A percentile compares a stretch with the other conserved stretches of the same genome.
phyloP scores from a whole-genome alignment of 2,797 vertebrate genomes.

The Rhyacichthys aspro region DNA sequence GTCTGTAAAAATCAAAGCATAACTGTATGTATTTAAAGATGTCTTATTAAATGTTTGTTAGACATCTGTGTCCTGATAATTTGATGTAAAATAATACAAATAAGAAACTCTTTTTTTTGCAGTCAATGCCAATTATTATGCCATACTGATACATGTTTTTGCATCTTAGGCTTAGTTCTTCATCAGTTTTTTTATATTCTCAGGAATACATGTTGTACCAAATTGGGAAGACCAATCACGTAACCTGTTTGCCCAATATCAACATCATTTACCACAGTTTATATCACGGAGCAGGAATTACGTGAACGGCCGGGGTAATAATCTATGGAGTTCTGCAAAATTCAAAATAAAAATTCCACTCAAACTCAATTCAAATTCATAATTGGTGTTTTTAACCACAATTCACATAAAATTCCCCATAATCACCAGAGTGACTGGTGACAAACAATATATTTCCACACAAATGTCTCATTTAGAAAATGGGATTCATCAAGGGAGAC shows the following conservation, averaged over 20 bases:
- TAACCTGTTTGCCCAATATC: too few species aligned
- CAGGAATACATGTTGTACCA: too few species aligned
- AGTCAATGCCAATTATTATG: too few species aligned
- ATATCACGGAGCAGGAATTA: too few species aligned
- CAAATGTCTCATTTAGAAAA: slow-evolving; percentile 76
- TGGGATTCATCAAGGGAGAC: slow-evolving; percentile 63
- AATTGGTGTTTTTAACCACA: slow-evolving; percentile 6
- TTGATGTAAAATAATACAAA: too few species aligned
- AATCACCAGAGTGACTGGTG: slow-evolving; percentile 49
- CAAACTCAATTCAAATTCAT: not conserved
- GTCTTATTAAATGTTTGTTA: slow-evolving; percentile 60
- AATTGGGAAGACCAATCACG: slow-evolving; percentile 12
- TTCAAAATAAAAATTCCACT: too few species aligned
- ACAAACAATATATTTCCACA: slow-evolving; percentile 73
- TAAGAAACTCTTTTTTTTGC: not conserved
- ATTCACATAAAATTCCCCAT: slow-evolving; percentile 40
- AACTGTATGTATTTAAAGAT: slow-evolving; percentile 36
- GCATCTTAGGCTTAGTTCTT: slow-evolving; percentile 2
- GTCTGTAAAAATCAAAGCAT: slow-evolving; percentile 23
- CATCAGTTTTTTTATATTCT: slow-evolving; percentile 14
- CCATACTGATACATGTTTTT: not conserved
- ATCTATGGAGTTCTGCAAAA: too few species aligned
- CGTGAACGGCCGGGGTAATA: too few species aligned
- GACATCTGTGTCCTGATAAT: slow-evolving; percentile 15
- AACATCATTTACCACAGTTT: not conserved